These are phyloP conservation scores for Erythrocercus mccallii DNA, from an alignment of 2,113 vertebrate species.

Conservation along the genomic window DNA sequence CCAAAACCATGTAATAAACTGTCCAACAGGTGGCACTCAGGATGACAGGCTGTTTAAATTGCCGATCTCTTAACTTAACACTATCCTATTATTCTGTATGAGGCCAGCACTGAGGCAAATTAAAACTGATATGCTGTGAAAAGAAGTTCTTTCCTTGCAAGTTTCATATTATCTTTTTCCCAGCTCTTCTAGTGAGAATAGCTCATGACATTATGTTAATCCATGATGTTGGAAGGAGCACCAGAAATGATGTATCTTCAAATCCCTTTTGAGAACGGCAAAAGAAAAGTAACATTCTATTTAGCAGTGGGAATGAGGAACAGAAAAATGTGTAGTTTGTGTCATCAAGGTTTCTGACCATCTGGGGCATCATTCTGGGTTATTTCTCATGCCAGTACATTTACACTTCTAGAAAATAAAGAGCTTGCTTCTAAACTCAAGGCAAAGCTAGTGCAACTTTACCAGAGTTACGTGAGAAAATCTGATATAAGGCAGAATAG, in stretches of 20 bases:
- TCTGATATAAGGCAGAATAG: background rate
- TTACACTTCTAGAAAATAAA: conserved; percentile 22
- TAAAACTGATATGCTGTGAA: conserved; percentile 25
- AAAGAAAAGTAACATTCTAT: conserved; percentile 9
- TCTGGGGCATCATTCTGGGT: conserved; percentile 46
- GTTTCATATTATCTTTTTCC: conserved; percentile 1
- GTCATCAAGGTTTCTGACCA: conserved; percentile 48
- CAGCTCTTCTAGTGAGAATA: conserved; percentile 15
- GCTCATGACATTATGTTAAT: conserved; percentile 35
- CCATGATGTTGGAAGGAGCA: background rate
- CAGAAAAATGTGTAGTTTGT: conserved; percentile 25
- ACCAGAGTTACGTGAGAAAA: background rate
- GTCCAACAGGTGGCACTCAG: conserved; percentile 13
- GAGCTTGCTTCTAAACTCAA: background rate
- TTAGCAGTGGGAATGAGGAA: conserved; percentile 6
- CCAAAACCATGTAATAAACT: conserved; percentile 16
- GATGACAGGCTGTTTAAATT: conserved; percentile 22
- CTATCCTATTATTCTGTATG: conserved; percentile 11
- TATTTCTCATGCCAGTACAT: conserved; percentile 33
- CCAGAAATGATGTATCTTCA: background rate
- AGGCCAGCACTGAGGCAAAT: conserved; percentile 25
- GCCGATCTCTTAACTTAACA: conserved; percentile 29
- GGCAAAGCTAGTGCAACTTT: background rate
- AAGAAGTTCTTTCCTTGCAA: conserved; percentile 36
- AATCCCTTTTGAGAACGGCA: conserved; percentile 24